A percentile compares a stretch with the other conserved stretches of the same genome.
Conservation (phyloP, 2,888 invertebrate genomes). For the Caenorhabditis sp. region DNA sequence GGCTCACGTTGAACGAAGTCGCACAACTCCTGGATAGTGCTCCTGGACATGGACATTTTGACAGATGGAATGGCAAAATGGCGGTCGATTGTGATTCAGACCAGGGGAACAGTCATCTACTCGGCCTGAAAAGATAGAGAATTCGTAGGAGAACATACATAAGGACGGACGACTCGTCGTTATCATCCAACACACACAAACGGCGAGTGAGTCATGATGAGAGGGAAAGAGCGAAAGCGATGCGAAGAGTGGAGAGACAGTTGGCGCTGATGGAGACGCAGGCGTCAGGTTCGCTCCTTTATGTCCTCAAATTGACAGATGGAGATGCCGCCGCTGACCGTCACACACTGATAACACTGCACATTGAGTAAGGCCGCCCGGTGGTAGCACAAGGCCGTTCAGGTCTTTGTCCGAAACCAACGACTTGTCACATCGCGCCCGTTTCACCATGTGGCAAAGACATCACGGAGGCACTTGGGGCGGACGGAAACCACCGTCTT, state of each 20-base stretch:
- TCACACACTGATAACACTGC: slow-evolving; percentile 38
- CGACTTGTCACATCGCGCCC: slow-evolving; percentile 24
- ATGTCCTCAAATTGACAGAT: slow-evolving; percentile 57
- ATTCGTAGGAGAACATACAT: slow-evolving; percentile 3
- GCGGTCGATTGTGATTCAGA: slow-evolving; percentile 1
- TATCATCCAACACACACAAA: slow-evolving; percentile 15
- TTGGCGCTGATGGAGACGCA: slow-evolving; percentile 7
- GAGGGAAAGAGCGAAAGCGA: slow-evolving; percentile 16
- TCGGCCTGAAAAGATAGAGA: slow-evolving; percentile 4
- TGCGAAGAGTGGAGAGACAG: slow-evolving; percentile 8
- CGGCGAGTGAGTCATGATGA: slow-evolving; percentile 33
- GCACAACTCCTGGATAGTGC: slow-evolving; percentile 72
- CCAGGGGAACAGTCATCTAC: slow-evolving; percentile 24
- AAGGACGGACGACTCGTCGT: neutral
- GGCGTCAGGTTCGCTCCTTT: slow-evolving; percentile 24
- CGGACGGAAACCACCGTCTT: neutral
- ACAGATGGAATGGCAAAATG: slow-evolving; percentile 4
- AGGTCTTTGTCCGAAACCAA: slow-evolving; percentile 17
- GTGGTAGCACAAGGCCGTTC: slow-evolving; percentile 25
- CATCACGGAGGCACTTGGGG: neutral
- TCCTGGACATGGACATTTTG: slow-evolving; percentile 74
- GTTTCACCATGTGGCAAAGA: slow-evolving; percentile 1
- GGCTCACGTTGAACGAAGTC: slow-evolving; percentile 73
- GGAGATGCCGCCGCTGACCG: slow-evolving; percentile 39
- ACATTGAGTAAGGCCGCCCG: slow-evolving; percentile 9